phyloP scores from a whole-genome alignment of 2,113 vertebrate species.

The Capra hircus region DNA sequence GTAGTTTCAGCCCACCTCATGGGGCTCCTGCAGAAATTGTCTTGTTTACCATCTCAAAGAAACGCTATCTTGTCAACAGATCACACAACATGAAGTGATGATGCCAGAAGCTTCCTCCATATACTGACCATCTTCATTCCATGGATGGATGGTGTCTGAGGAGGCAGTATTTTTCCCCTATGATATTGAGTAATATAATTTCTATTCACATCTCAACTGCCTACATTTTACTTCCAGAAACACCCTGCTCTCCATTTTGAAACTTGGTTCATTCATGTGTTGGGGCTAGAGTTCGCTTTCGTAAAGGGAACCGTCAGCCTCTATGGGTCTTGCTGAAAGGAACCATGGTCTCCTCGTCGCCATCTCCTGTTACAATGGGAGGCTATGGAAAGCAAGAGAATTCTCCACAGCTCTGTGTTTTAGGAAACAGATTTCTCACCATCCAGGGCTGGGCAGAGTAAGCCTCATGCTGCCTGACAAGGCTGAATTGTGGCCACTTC shows the following conservation, averaged over 20 bases:
- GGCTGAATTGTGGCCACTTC: background rate
- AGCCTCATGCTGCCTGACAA: fast-evolving
- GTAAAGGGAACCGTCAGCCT: background rate
- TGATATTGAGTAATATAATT: background rate
- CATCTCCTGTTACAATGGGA: background rate
- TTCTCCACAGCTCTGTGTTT: background rate
- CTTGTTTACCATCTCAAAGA: conserved; percentile 48
- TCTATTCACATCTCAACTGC: conserved; percentile 16
- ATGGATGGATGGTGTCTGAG: conserved; percentile 17
- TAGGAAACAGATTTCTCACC: background rate
- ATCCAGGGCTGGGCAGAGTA: background rate
- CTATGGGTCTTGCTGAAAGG: conserved; percentile 10
- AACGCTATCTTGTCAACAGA: background rate
- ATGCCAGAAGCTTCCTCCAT: conserved; percentile 21
- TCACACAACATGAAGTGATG: conserved; percentile 5
- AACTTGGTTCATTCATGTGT: background rate
- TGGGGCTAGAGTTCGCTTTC: conserved; percentile 5
- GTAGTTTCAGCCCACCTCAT: conserved; percentile 37
- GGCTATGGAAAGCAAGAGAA: background rate
- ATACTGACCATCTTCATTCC: background rate
- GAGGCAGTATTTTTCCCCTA: background rate
- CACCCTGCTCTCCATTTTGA: background rate
- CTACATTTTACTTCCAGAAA: background rate
- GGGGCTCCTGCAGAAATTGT: conserved; percentile 43
- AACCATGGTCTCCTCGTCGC: background rate